A percentile compares a stretch with the other conserved stretches of the same genome.
Conservation (phyloP, 2,888 invertebrate genomes). For the Drosophila pseudotakahashii region DNA sequence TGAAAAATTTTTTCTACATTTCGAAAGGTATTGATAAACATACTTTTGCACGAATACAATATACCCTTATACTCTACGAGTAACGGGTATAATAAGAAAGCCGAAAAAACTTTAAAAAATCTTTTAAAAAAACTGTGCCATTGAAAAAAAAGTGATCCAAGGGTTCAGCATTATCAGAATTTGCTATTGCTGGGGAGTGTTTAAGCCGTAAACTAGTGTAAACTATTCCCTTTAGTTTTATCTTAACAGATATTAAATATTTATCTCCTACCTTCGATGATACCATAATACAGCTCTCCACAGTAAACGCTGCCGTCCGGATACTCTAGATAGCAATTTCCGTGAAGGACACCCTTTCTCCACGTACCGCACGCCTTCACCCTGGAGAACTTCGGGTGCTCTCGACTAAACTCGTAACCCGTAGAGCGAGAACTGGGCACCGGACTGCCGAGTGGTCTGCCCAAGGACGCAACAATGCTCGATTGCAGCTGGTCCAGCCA, state of each 20-base stretch:
- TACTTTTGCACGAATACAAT: no score
- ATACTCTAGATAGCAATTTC: conserved; percentile 92
- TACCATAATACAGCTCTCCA: conserved; percentile 90
- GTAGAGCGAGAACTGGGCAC: conserved; percentile 89
- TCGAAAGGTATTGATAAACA: no score
- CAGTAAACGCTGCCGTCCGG: conserved; percentile 91
- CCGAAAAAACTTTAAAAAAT: no score
- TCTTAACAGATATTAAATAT: no score
- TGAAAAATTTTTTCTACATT: no score
- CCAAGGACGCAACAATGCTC: conserved; percentile 89
- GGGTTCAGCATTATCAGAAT: no score
- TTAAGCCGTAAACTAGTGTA: no score
- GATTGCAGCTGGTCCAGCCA: conserved; percentile 92
- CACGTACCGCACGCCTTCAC: conserved; percentile 93
- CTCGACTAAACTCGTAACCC: conserved; percentile 88
- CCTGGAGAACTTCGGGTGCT: conserved; percentile 89
- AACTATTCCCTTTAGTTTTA: not conserved
- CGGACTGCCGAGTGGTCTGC: conserved; percentile 86
- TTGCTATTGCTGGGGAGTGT: no score
- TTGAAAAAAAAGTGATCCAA: no score
- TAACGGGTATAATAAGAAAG: no score
- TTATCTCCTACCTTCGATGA: conserved; percentile 76
- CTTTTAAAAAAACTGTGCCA: no score
- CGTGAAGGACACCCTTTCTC: conserved; percentile 92
- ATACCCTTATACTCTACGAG: no score